These are phyloP conservation scores for Mycetomoellerius zeteki DNA, from an alignment of 1,140 invertebrate genomes.

Conservation along the genomic window DNA sequence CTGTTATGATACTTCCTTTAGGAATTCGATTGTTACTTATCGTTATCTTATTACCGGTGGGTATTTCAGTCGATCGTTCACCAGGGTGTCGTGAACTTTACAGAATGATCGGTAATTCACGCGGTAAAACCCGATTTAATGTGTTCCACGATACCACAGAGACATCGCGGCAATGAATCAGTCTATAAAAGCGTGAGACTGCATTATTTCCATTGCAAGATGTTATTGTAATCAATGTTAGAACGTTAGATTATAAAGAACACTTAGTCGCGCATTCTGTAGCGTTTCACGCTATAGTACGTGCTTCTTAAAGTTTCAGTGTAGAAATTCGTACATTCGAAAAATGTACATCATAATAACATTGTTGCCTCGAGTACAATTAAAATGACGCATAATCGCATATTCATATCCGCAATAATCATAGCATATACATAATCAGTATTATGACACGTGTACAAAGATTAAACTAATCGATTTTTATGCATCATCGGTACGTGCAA, in stretches of 20 bases:
- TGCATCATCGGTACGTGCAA: background rate
- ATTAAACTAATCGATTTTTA: background rate
- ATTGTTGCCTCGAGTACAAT: background rate
- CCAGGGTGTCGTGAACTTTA: constrained; percentile 38
- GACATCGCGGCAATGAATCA: background rate
- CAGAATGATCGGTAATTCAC: constrained; percentile 63
- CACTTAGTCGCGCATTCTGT: constrained; percentile 6
- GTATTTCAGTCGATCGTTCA: constrained; percentile 49
- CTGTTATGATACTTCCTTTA: background rate
- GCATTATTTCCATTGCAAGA: constrained; percentile 30
- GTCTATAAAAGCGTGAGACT: constrained; percentile 47
- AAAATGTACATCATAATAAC: background rate
- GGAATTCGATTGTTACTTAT: constrained; percentile 63
- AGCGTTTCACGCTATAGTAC: background rate
- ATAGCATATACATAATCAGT: background rate
- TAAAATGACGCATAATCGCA: background rate
- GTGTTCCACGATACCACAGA: background rate
- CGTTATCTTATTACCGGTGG: constrained; percentile 35
- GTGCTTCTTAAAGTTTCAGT: background rate
- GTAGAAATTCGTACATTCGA: constrained; percentile 25
- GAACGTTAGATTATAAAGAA: constrained; percentile 28
- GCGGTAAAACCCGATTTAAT: constrained; percentile 42
- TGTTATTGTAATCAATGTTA: constrained; percentile 38
- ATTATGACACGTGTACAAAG: background rate
- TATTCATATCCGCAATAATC: background rate